These are phyloP conservation scores for Augochlorella aurata DNA, from an alignment of 2,888 invertebrate genomes.

Conservation along the genomic window DNA sequence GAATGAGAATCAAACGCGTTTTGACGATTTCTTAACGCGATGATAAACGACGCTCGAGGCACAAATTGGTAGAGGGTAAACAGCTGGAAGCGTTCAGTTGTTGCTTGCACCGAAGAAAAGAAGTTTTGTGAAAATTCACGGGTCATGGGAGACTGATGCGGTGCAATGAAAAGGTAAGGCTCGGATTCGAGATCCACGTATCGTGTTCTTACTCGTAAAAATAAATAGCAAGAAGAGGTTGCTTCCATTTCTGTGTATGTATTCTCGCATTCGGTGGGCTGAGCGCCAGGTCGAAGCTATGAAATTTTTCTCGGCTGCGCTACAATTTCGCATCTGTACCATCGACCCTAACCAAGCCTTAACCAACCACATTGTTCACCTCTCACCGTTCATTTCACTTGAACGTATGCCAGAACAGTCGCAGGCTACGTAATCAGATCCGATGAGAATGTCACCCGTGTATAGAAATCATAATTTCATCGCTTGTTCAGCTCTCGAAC, in stretches of 20 bases:
- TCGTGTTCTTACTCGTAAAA: slow-evolving; percentile 24
- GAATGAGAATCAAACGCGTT: too few relatives aligned
- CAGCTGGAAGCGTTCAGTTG: background rate
- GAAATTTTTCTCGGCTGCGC: slow-evolving; percentile 65
- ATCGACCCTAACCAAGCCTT: slow-evolving; percentile 44
- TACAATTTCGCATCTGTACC: slow-evolving; percentile 54
- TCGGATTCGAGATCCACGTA: slow-evolving; percentile 22
- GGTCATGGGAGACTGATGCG: slow-evolving; percentile 6
- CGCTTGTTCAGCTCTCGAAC: background rate
- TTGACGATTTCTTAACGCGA: background rate
- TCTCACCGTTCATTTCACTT: slow-evolving; percentile 68
- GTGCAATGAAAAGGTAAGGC: slow-evolving; percentile 12
- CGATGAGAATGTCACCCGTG: slow-evolving; percentile 44
- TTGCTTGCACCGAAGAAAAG: background rate
- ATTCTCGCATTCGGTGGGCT: slow-evolving; percentile 64
- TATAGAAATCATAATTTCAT: slow-evolving; percentile 36
- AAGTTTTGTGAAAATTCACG: slow-evolving; percentile 18
- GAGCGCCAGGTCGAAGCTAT: slow-evolving; percentile 71
- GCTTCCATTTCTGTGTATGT: slow-evolving; percentile 59
- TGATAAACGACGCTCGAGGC: background rate
- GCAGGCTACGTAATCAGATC: slow-evolving; percentile 45
- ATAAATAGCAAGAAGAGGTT: slow-evolving; percentile 22
- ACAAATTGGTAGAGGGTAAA: background rate
- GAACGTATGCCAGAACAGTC: slow-evolving; percentile 73
- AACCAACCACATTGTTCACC: slow-evolving; percentile 56